phyloP scores from a whole-genome alignment of 2,797 vertebrate genomes.

The Hoplostethus mediterraneus region DNA sequence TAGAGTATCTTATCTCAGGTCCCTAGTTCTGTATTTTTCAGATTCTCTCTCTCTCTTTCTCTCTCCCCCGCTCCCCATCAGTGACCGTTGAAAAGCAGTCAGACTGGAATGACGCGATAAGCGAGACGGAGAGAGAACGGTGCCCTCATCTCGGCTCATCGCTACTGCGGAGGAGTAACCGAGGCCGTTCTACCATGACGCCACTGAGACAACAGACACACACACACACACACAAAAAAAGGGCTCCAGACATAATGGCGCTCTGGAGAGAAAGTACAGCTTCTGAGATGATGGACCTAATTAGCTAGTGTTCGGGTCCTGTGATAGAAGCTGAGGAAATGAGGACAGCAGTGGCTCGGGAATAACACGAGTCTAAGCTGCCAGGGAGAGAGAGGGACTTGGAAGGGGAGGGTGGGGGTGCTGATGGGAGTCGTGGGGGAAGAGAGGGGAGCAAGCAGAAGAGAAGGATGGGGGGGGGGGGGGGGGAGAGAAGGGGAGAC shows the following conservation, averaged over 20 bases:
- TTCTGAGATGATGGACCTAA: constrained; percentile 25
- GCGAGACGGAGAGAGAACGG: too few species aligned
- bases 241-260: constrained; percentile 20
- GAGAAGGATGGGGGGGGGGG: neutral
- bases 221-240: neutral
- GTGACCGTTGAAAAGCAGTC: constrained; percentile 47
- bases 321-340: constrained; percentile 11
- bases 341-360: neutral
- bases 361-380: constrained; percentile 11
- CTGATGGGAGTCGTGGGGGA: neutral
- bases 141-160: neutral
- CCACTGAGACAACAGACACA: constrained; percentile 48
- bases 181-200: constrained; percentile 29
- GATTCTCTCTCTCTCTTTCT: constrained; percentile 13
- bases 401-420: neutral
- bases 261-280: constrained; percentile 12
- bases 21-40: neutral
- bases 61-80: constrained; percentile 24
- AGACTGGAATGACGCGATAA: constrained; percentile 48
- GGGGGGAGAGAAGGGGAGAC: too few species aligned
- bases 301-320: constrained; percentile 8
- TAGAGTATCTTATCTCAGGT: neutral
- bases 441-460: constrained; percentile 7
- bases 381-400: neutral
- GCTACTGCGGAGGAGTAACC: neutral